Base-by-base conservation (phyloP, 2,888 invertebrate species). In the Acanthosoma haemorrhoidale region DNA sequence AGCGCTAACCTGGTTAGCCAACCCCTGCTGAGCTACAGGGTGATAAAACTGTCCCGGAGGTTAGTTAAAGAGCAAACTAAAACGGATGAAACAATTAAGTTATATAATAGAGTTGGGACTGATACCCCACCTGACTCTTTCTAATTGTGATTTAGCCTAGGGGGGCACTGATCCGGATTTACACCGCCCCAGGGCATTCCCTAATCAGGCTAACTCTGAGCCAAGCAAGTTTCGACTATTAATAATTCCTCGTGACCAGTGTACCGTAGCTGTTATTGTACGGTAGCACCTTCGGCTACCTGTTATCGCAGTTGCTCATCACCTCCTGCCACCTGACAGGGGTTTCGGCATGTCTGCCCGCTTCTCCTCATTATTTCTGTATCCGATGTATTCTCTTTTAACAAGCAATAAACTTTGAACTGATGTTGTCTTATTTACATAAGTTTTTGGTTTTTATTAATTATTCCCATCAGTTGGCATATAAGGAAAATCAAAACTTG, bases 31-130 rank as follows among this genome's bases (percentile, higher is more conserved):
- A 29, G 51, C 51, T 51, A 21, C 25, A 25, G 51, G 51, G 51
- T 51, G 13, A 25, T 51, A 51, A 51, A 51, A n/a, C 25, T 3
- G 25, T 4, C 51, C n/a, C 13, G 4, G 1, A n/a, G 25, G 25
- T 29, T 51, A 51, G 51, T 51, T 51, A 51, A 51, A 51, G 51
- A 51, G 51, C 29, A 51, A 51, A 51, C 51, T 51, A 51, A 51
- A 51, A 51, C 51, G 51, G 51, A 51, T 51, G 51, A 51, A 51
- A 51, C 51, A 51, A 51, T 51, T 51, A 51, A 51, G 25, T 51
- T 51, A 51, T 51, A 25, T 51, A 51, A 51, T 51, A 51, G 51
- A 51, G 51, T 51, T 51, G 13, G 51, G 51, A 51, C 29, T 51
- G 51, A 51, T 51, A 25, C n/a, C 4, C 13, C 13, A 21, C 51